A percentile compares a stretch with the other conserved stretches of the same genome.
phyloP scores from a whole-genome alignment of 2,797 vertebrate species.

The Neomorphus geoffroyi region DNA sequence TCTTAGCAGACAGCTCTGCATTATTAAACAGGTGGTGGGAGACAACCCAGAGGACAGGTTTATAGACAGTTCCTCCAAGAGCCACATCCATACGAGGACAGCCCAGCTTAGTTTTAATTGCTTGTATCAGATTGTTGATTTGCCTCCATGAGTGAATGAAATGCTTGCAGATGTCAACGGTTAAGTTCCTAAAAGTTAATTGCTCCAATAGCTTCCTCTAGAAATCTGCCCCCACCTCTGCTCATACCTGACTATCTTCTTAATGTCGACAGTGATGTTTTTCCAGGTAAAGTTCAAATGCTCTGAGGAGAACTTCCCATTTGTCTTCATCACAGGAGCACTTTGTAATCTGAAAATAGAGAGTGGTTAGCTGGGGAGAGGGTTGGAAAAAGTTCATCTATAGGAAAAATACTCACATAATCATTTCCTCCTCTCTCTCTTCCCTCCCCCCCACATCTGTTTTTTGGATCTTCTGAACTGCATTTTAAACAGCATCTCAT shows the following conservation, averaged over 20 bases:
- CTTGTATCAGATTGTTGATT: not conserved
- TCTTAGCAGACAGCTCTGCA: not conserved
- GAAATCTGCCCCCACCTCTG: not conserved
- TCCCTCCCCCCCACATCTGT: accelerated
- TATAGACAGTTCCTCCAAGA: not conserved
- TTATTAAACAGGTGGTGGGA: not conserved
- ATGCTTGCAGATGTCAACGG: not conserved
- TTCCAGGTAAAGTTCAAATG: not conserved
- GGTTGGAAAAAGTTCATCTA: not conserved
- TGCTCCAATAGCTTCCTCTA: not conserved
- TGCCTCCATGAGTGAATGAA: constrained; percentile 13
- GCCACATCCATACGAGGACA: not conserved
- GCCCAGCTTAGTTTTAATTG: not conserved
- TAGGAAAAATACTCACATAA: not conserved
- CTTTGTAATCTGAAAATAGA: not conserved
- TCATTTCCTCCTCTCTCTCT: not conserved
- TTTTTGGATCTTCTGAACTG: not conserved
- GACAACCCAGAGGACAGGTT: not conserved
- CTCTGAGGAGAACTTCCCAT: not conserved
- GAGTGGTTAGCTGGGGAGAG: not conserved
- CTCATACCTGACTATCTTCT: not conserved
- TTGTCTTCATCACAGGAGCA: not conserved
- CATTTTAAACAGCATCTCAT: not conserved
- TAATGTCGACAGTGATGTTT: not conserved
- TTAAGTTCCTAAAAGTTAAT: not conserved